Conservation (phyloP, 2,797 vertebrate genomes). For the Neomorphus geoffroyi region DNA sequence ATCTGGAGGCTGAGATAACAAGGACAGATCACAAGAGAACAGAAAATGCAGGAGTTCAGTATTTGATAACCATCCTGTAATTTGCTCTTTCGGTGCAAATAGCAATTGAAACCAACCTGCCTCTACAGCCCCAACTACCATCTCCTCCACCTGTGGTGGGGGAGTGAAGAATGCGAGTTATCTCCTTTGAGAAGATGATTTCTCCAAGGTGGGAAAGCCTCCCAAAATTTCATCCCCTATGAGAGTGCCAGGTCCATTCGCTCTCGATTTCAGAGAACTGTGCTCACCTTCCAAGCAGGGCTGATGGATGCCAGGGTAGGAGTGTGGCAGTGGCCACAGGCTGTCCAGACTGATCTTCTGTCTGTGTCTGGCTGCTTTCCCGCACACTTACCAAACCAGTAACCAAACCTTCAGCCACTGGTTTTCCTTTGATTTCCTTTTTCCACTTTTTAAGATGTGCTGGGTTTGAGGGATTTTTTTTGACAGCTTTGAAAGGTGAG, state of each 20-base stretch:
- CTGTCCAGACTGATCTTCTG: not conserved
- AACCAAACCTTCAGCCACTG: not conserved
- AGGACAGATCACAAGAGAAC: not conserved
- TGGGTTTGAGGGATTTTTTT: not conserved
- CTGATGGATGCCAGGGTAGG: not conserved
- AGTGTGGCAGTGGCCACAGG: not conserved
- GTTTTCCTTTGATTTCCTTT: not conserved
- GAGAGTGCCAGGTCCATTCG: not conserved
- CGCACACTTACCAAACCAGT: not conserved
- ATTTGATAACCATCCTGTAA: not conserved
- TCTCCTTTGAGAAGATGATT: not conserved
- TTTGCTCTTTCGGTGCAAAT: not conserved
- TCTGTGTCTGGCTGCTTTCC: not conserved
- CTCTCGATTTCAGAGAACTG: not conserved
- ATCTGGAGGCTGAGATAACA: not conserved
- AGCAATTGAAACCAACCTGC: not conserved
- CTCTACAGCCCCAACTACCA: not conserved
- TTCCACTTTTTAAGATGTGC: not conserved
- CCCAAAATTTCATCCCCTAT: not conserved
- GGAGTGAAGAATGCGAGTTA: not conserved
- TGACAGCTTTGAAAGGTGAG: conserved; percentile 29
- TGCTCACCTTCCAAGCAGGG: not conserved
- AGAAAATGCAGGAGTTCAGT: not conserved
- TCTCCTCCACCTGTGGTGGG: not conserved
- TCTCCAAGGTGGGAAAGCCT: not conserved